Evolutionary conservation across 2,113 vertebrate genomes (phyloP), one percentile per base, ranked within the genome.

Genomic region (Tetrao urogallus): DNA sequence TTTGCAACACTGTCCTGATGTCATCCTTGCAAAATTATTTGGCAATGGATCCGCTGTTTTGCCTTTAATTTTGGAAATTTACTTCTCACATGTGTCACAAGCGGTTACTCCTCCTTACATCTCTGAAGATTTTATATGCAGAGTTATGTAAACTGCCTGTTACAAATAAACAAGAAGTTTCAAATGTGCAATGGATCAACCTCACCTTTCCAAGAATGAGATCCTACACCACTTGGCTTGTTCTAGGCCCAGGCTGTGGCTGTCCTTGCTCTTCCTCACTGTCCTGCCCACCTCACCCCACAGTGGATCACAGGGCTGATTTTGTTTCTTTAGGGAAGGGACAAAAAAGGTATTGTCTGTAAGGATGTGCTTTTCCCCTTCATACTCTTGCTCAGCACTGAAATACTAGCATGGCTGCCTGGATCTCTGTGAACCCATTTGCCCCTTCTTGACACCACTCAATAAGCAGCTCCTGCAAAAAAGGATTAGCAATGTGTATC

Each of bases 21-120:
- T 88, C 88, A 88, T 86, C 77, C 58, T 86, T 83, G 69, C 66
- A 64, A 56, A 95, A 95, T 89, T 92, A 76, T 89, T 82, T 90
- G 75, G 67, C 67, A 86, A 40, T n/a, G 54, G 63, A 73, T 30
- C 11, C 5, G 16, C 4, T 40, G 15, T 85, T 92, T 90, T 86
- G 7, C 27, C 57, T 82, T 81, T 65, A 48, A 25, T 9, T 65
- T 57, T 61, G 38, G 54, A 87, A 78, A 80, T 52, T 77, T 86
- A 13, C 27, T 32, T 79, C 64, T 91, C 8, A 34, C 3, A 0
- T 52, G 57, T 63, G n/a, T 47, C 42, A 50, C 8, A 79, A 79
- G 11, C 24, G 42, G 13, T 45, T 40, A 38, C 25, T 65, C 16
- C 24, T 88, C 42, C 25, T 82, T 65, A 5, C 19, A 32, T 47